phyloP scores from a whole-genome alignment of 1,140 invertebrate species.

The Cydia strobilella region DNA sequence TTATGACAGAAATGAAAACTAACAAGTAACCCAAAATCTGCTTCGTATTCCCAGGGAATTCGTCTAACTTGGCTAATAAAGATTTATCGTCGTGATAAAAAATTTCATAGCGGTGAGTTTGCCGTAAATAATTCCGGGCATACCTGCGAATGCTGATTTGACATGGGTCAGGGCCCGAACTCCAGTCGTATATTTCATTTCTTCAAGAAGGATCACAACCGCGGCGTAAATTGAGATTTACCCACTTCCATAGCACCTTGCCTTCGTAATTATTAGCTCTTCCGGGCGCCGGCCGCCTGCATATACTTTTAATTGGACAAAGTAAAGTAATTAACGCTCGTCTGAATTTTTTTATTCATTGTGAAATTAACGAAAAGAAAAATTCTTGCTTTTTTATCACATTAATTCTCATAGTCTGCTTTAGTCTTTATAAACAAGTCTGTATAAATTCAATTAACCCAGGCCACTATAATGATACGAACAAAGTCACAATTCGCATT shows the following conservation, averaged over 20 bases:
- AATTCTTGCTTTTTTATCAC: neutral
- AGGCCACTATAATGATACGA: constrained; percentile 31
- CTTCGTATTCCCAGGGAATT: constrained; percentile 42
- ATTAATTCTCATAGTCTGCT: neutral
- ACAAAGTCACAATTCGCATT: constrained; percentile 43
- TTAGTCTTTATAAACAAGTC: neutral
- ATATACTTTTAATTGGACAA: constrained; percentile 25
- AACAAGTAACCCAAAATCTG: constrained; percentile 35
- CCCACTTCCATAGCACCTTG: constrained; percentile 40
- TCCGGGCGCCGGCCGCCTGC: constrained; percentile 11
- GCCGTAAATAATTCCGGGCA: constrained; percentile 73
- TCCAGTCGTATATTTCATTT: constrained; percentile 66
- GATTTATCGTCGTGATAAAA: constrained; percentile 72
- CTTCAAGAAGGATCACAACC: constrained; percentile 56
- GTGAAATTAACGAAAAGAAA: neutral
- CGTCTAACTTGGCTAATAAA: constrained; percentile 61
- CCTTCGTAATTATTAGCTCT: constrained; percentile 38
- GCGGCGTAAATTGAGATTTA: constrained; percentile 67
- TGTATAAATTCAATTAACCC: neutral
- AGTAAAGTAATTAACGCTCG: constrained; percentile 23
- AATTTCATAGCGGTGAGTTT: constrained; percentile 68
- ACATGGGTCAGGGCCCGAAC: constrained; percentile 65
- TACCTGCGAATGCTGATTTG: constrained; percentile 76
- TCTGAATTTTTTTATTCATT: constrained; percentile 8
- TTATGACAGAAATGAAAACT: neutral